Evolutionary conservation across 2,888 invertebrate species (phyloP).

Genomic region (Cordylochernes scorpioides): DNA sequence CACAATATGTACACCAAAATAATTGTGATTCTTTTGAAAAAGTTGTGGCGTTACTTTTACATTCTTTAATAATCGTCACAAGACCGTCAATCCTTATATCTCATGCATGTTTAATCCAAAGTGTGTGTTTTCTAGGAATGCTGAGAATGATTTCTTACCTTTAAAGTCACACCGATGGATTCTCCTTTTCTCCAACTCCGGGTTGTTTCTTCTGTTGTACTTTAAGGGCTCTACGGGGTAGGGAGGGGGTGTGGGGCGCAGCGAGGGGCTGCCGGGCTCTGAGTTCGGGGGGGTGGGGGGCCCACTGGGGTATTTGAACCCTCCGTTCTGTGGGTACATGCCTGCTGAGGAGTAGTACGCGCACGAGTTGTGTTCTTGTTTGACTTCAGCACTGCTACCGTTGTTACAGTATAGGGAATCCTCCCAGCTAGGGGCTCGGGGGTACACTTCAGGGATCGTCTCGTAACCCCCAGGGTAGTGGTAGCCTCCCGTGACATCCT

Average conservation of each 20-base stretch:
- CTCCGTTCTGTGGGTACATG: not conserved
- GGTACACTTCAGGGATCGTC: not conserved
- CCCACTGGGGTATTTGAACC: not conserved
- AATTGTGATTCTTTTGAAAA: too few species aligned
- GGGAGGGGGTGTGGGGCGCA: constrained; percentile 45
- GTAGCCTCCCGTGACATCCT: constrained; percentile 6
- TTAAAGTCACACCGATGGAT: constrained; percentile 90
- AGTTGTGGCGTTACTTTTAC: too few species aligned
- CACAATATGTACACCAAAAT: too few species aligned
- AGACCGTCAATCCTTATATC: too few species aligned
- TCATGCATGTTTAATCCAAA: too few species aligned
- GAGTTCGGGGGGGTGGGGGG: constrained; percentile 67
- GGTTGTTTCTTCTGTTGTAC: constrained; percentile 83
- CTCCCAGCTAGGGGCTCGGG: constrained; percentile 36
- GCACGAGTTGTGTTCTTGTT: not conserved
- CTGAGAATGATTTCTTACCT: constrained; percentile 27
- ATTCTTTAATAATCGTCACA: too few species aligned
- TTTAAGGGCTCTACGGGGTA: constrained; percentile 35
- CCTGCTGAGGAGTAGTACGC: not conserved
- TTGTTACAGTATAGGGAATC: constrained; percentile 24
- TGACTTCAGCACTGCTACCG: not conserved
- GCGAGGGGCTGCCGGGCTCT: constrained; percentile 43
- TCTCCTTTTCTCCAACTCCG: constrained; percentile 75
- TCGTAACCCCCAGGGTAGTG: not conserved
- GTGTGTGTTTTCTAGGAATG: too few species aligned